Evolutionary conservation across 1,140 invertebrate genomes (phyloP).

Genomic region (Trinorchestia longiramus): DNA sequence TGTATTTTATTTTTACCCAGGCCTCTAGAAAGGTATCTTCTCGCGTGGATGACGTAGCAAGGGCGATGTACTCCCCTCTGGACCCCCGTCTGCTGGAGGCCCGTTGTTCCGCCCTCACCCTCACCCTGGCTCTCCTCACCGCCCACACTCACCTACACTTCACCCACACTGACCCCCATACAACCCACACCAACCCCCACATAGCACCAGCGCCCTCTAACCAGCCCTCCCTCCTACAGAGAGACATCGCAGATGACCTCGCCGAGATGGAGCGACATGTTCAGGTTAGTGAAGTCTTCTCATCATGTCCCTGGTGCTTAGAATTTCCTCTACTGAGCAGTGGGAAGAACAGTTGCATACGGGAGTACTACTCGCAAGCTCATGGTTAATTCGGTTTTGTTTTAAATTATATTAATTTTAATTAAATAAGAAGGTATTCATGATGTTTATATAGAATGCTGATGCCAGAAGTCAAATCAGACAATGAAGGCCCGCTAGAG

Average conservation of each 20-base stretch:
- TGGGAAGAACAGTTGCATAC: too few species aligned
- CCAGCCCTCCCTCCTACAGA: slow-evolving; percentile 71
- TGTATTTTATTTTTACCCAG: slow-evolving; percentile 67
- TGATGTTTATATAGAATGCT: too few species aligned
- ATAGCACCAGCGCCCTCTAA: slow-evolving; percentile 66
- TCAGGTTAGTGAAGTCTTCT: slow-evolving; percentile 70
- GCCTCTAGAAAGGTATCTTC: slow-evolving; percentile 78
- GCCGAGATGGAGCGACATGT: slow-evolving; percentile 80
- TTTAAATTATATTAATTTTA: too few species aligned
- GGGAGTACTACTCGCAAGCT: too few species aligned
- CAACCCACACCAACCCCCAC: slow-evolving; percentile 72
- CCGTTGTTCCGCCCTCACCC: slow-evolving; percentile 77
- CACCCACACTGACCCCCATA: not conserved
- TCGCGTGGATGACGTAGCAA: slow-evolving; percentile 80
- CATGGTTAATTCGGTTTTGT: too few species aligned
- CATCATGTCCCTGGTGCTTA: not conserved
- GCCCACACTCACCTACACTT: slow-evolving; percentile 71
- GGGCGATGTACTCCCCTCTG: slow-evolving; percentile 80
- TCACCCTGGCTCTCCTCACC: slow-evolving; percentile 80
- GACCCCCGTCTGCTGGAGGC: slow-evolving; percentile 80
- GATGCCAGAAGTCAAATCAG: too few species aligned
- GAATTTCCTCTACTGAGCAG: too few species aligned
- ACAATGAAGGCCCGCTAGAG: too few species aligned
- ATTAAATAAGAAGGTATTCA: too few species aligned
- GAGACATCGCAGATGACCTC: slow-evolving; percentile 79